These are phyloP conservation scores for Erethizon dorsatum DNA, from an alignment of 2,797 vertebrate genomes.

Conservation along the genomic window DNA sequence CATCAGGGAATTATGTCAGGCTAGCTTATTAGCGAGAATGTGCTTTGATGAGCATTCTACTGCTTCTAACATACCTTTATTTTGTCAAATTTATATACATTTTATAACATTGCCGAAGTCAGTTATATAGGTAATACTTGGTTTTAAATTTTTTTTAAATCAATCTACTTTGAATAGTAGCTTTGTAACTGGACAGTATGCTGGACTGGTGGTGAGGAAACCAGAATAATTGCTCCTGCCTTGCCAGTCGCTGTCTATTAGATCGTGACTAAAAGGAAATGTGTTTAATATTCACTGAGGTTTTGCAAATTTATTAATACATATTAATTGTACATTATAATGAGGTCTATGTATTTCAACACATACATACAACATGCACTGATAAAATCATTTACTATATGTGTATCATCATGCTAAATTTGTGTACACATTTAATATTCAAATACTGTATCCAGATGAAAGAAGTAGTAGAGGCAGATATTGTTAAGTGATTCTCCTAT, in stretches of 20 bases:
- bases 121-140: too few relatives aligned
- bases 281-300: background rate
- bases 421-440: background rate
- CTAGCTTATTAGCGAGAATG: background rate
- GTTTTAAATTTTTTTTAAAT: background rate
- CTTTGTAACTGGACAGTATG: background rate
- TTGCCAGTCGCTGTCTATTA: background rate
- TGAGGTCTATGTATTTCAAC: background rate
- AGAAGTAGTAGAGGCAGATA: background rate
- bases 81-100: background rate
- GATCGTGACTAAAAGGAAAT: background rate
- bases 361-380: background rate
- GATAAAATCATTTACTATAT: background rate
- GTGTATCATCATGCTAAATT: background rate
- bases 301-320: background rate
- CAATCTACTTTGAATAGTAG: background rate
- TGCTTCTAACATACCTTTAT: background rate
- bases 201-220: background rate
- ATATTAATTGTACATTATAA: background rate
- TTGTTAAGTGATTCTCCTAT: background rate
- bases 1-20: background rate
- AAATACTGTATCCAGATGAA: background rate
- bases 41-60: background rate
- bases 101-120: background rate
- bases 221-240: background rate